Evolutionary conservation across 2,888 invertebrate species (phyloP).

Genomic region (Troides oblongomaculatus): DNA sequence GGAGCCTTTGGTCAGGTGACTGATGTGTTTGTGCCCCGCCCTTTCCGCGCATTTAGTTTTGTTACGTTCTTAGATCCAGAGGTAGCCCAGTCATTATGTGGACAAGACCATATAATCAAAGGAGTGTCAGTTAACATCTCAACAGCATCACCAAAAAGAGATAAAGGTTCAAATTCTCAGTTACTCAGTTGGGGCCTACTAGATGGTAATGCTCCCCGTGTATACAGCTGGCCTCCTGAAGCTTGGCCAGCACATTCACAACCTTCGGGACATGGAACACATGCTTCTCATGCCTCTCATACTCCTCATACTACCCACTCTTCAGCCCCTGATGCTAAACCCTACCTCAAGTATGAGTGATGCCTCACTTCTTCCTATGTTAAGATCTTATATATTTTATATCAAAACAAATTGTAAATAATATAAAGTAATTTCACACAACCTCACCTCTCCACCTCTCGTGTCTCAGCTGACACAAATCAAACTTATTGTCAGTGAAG

Average conservation of each 20-base stretch:
- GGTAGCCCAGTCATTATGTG: constrained; percentile 88
- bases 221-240: constrained; percentile 52
- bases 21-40: constrained; percentile 92
- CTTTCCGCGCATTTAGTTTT: constrained; percentile 90
- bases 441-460: constrained; percentile 39
- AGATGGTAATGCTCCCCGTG: constrained; percentile 48
- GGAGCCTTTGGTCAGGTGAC: constrained; percentile 90
- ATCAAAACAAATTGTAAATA: constrained; percentile 66
- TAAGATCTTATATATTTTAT: constrained; percentile 71
- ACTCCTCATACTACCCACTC: constrained; percentile 43
- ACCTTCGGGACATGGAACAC: constrained; percentile 42
- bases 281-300: constrained; percentile 47
- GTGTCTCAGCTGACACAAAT: constrained; percentile 32
- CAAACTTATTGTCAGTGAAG: constrained; percentile 6
- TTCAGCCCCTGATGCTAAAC: constrained; percentile 57
- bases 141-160: constrained; percentile 90
- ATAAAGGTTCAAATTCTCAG: constrained; percentile 57
- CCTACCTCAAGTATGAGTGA: constrained; percentile 76
- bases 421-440: constrained; percentile 54
- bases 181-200: constrained; percentile 62
- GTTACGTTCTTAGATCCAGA: constrained; percentile 91
- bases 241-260: constrained; percentile 44
- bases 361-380: constrained; percentile 47
- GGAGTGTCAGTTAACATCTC: constrained; percentile 93
- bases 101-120: constrained; percentile 91